Evolutionary conservation across 1,140 invertebrate genomes (phyloP), one percentile per base, ranked within the genome.

Genomic region (Euschistus heros): DNA sequence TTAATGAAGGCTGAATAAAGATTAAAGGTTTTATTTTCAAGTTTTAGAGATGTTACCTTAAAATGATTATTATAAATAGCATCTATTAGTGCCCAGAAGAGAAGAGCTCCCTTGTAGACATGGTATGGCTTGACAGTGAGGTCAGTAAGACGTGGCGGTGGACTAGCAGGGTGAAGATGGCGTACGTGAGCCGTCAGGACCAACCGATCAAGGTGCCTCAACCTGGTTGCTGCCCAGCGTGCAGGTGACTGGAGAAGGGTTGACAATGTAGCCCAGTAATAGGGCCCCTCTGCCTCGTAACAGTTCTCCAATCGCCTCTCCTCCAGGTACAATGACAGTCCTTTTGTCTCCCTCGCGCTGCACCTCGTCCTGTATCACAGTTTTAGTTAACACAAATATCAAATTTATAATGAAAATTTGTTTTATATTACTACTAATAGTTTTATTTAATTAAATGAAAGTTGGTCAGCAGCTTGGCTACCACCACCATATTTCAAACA

Each of bases 241-340:
- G 82, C 76, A 1, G 84, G 84, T 20, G 88, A 83, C 70, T 89
- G 82, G 20, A 98, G 75, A 44, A 93, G 80, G 10, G 96, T 75
- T 50, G 87, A 85, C 72, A 97, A 80, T 5, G 86, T 86, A 54
- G 84, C 77, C 80, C 87, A 94, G 77, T 94, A 98, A 6, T 92
- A 80, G 2, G 92, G 86, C 2, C 93, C 91, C 70, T 97, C 94
- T 1, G 89, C 84, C 70, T 95, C 92, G 73, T 89, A 94, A 65
- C 85, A 84, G 26, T 82, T 86, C 72, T 96, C 92, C 2, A 95
- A 76, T 82, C 85, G 83, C 33, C 81, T 75, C 1, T 82, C 80
- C 69, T 87, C 84, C 59, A 92, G 72, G 71, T 89, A 92, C 60
- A 77, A 78, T 3, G 79, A 76, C 20, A 92, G 74, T 65, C 83